Evolutionary conservation across 2,888 invertebrate species (phyloP), one percentile per base, ranked within the genome.

Genomic region (Galeruca laticollis): DNA sequence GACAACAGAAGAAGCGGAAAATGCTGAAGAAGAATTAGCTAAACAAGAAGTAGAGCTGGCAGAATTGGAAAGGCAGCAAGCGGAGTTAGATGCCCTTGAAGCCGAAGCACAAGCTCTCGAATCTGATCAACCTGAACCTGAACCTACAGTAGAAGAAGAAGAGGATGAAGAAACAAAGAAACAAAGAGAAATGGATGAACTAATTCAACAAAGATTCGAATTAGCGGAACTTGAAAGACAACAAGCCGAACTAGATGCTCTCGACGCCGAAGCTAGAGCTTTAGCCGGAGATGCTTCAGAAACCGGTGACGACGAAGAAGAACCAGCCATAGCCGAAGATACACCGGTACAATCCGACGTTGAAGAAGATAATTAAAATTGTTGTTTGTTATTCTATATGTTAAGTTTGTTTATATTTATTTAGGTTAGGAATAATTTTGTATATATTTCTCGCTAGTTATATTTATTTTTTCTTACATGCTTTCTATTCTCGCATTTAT

Each of bases 1-100:
- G 15, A 47, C 57, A 20, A 87, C 56, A n/a, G 64, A 65, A 33
- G 64, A 65, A 33, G 64, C 64, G 9, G 26, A 88, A 83, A 89
- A 85, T 11, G 91, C 91, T 80, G 86, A 90, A 49, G 79, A 78
- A 15, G 76, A 75, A 51, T 56, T 73, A 18, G 82, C 78, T 31
- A 80, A 79, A 68, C 79, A 79, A 70, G 82, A 85, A 76, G 82
- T 80, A 18, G 84, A 84, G 68, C 68, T 79, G 35, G 82, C 80
- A 21, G 81, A 81, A 71, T 75, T 81, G 57, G 79, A 79, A 70
- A 71, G 79, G 60, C 79, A 81, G 43, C 81, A 82, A 77, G 81
- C 80, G 26, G 82, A 82, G 74, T 70, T 82, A 21, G 81, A 81
- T 54, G 82, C 81, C 13, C 72, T 80, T 2, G 82, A 80, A 71